phyloP scores from a whole-genome alignment of 2,113 vertebrate species.

The Fulmarus glacialis region DNA sequence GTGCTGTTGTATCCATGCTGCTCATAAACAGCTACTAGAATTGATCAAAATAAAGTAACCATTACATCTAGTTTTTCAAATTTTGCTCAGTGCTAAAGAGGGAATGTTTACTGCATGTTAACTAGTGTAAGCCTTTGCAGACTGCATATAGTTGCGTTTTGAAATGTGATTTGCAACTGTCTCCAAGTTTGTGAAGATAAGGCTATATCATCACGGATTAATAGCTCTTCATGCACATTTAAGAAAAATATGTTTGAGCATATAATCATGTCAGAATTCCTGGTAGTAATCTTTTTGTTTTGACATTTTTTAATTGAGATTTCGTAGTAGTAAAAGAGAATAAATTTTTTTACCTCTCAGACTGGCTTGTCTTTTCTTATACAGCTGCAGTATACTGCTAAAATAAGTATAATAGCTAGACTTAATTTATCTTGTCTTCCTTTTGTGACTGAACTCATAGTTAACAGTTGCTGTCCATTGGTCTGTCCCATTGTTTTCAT shows the following conservation, averaged over 20 bases:
- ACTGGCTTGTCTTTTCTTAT: background rate
- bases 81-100: background rate
- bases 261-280: background rate
- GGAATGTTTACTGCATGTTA: background rate
- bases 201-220: background rate
- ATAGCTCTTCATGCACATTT: background rate
- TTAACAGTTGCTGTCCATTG: background rate
- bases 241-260: background rate
- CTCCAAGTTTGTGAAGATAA: background rate
- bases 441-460: background rate
- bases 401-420: background rate
- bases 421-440: background rate
- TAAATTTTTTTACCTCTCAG: fast-evolving
- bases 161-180: background rate
- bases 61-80: background rate
- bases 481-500: background rate
- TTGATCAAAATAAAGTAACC: background rate
- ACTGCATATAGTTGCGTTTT: background rate
- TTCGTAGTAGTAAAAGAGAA: background rate
- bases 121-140: background rate
- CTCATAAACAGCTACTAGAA: background rate
- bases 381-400: background rate
- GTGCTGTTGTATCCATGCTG: background rate
- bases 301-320: background rate
- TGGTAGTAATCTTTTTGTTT: background rate